Percentiles rank a stretch among this genome's conserved stretches.
phyloP scores from a whole-genome alignment of 2,113 vertebrate genomes.

The Tenebrosternarchus preto region DNA sequence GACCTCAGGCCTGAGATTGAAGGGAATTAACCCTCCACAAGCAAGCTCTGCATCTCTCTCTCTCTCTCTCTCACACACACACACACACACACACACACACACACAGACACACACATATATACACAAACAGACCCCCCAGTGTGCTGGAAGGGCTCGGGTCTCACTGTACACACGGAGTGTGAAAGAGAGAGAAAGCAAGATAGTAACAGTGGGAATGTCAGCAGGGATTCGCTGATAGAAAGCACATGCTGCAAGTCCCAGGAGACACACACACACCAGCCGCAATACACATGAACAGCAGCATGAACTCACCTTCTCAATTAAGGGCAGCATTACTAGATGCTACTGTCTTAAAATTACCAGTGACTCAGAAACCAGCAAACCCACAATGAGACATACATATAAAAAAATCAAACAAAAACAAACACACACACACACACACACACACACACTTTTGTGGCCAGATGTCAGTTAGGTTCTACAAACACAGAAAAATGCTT shows the following conservation, averaged over 20 bases:
- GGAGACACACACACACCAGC: neutral
- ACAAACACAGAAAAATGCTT: neutral
- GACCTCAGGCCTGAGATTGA: constrained; percentile 65
- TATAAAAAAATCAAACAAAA: no score
- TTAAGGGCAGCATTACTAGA: neutral
- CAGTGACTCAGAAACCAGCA: no score
- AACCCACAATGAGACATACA: neutral
- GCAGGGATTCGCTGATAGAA: constrained; percentile 12
- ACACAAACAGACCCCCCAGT: constrained; percentile 38
- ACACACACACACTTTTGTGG: no score
- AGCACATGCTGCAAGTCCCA: constrained; percentile 10
- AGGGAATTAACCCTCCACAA: constrained; percentile 56
- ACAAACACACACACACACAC: no score
- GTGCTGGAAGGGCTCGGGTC: constrained; percentile 27
- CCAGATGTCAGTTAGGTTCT: neutral
- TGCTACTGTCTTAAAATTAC: no score
- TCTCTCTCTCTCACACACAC: no score
- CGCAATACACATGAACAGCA: neutral
- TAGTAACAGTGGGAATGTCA: constrained; percentile 7
- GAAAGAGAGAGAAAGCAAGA: constrained; percentile 17
- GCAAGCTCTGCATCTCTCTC: constrained; percentile 44
- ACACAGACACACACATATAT: no score
- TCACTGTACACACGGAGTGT: constrained; percentile 38
- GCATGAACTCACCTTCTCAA: neutral
- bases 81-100: no score